Evolutionary conservation across 2,888 invertebrate genomes (phyloP).

Genomic region (Nomada hirtipes): DNA sequence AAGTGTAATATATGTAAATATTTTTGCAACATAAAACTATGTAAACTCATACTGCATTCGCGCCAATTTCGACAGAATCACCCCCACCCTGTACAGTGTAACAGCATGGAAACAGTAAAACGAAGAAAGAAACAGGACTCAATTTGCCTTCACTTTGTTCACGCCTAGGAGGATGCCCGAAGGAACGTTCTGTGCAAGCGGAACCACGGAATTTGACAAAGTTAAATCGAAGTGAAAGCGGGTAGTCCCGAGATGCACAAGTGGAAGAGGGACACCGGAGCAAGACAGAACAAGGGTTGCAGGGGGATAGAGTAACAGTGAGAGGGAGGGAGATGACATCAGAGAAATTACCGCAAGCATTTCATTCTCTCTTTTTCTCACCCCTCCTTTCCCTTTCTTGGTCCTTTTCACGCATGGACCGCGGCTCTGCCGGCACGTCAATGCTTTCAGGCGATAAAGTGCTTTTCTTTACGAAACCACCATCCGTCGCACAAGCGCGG

Average conservation of each 20-base stretch:
- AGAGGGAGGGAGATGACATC: conserved; percentile 25
- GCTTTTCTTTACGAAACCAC: conserved; percentile 77
- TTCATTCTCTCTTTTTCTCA: conserved; percentile 56
- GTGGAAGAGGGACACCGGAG: conserved; percentile 9
- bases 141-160: conserved; percentile 44
- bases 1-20: no score
- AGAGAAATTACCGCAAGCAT: conserved; percentile 70
- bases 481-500: conserved; percentile 80
- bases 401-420: conserved; percentile 53
- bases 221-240: conserved; percentile 57
- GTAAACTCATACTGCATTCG: neutral
- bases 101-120: neutral
- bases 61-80: neutral
- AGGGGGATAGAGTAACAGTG: conserved; percentile 11
- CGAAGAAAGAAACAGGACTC: conserved; percentile 28
- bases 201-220: conserved; percentile 59
- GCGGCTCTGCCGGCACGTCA: conserved; percentile 65
- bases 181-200: conserved; percentile 40
- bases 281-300: neutral
- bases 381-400: conserved; percentile 23
- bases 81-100: neutral
- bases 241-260: neutral
- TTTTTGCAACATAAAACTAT: neutral
- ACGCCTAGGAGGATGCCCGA: conserved; percentile 43
- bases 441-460: conserved; percentile 77